Evolutionary conservation across 2,797 vertebrate genomes (phyloP), one percentile per base, ranked within the genome.

Genomic region (Taeniopygia guttata): DNA sequence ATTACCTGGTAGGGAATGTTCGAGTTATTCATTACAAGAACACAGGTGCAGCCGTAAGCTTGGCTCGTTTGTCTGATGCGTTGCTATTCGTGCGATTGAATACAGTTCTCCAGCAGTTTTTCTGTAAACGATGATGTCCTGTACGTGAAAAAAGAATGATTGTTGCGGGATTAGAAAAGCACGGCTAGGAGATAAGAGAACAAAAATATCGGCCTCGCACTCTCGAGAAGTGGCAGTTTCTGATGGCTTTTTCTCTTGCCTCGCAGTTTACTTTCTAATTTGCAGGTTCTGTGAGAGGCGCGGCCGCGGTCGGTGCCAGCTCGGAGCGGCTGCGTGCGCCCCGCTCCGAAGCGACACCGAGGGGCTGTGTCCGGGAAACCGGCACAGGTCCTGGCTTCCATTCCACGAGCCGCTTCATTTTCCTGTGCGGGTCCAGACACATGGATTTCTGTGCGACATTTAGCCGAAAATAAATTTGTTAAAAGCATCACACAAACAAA

Each of bases 331-430:
- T 42, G 42, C 56, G 48, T 38, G 72, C 11, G 42, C 43, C 56
- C 26, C 54, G 22, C 48, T 68, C 54, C 38, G 48, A 75, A n/a
- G 48, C 43, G 42, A 25, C 59, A 8, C 29, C 73, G 30, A 32
- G 11, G 63, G 22, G 54, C 69, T 30, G 42, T 26, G 49, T 8
- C 13, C 5, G 13, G 16, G 11, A 16, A 16, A 5, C 11, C 13
- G 2, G 30, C 16, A 1, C 42, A 0, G 9, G 2, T 12, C 2
- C 7, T n/a, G 45, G 1, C n/a, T 60, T 10, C 59, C 67, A 3
- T 32, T 68, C 68, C 45, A 9, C 38, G 3, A 46, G 56, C 9
- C 16, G 40, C 42, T 43, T 27, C 62, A 0, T 21, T 67, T 38
- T 76, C 48, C 62, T 1, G 3, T 4, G 30, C 5, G 19, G 15